A percentile compares a stretch with the other conserved stretches of the same genome.
Evolutionary conservation across 1,140 invertebrate species (phyloP).

Genomic region (Teleopsis dalmanni): DNA sequence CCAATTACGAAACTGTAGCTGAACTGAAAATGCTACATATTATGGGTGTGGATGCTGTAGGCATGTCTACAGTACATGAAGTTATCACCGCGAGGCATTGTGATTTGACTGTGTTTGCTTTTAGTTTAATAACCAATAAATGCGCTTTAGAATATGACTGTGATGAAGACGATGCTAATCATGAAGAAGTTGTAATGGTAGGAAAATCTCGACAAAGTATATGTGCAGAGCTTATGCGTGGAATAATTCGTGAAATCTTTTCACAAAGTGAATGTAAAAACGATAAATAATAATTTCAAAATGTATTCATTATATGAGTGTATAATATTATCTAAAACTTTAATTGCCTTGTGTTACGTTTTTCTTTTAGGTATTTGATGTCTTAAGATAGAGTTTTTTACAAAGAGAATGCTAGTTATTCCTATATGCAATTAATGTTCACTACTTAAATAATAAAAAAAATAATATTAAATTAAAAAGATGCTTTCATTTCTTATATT

Average conservation of each 20-base stretch:
- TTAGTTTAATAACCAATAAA: constrained; percentile 88
- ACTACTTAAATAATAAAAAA: too few relatives aligned
- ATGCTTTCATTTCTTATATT: too few relatives aligned
- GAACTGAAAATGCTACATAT: constrained; percentile 78
- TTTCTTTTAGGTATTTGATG: too few relatives aligned
- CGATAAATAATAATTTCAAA: too few relatives aligned
- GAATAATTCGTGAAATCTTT: constrained; percentile 27
- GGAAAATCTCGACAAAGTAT: constrained; percentile 57
- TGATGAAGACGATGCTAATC: constrained; percentile 52
- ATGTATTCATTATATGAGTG: too few relatives aligned
- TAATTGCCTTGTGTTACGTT: too few relatives aligned
- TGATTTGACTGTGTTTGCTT: constrained; percentile 80
- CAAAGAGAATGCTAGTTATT: too few relatives aligned
- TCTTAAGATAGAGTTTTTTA: too few relatives aligned
- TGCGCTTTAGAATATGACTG: constrained; percentile 76
- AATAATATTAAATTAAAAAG: too few relatives aligned
- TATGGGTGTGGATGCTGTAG: constrained; percentile 84
- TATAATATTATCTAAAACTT: too few relatives aligned
- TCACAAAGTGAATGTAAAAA: too few relatives aligned
- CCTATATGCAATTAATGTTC: too few relatives aligned
- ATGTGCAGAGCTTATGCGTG: constrained; percentile 33
- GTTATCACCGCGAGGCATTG: constrained; percentile 71
- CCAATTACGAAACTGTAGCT: constrained; percentile 89
- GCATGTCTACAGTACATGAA: constrained; percentile 76
- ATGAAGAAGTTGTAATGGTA: constrained; percentile 85